Evolutionary conservation across 2,113 vertebrate genomes (phyloP).

Genomic region (Protobothrops mucrosquamatus): DNA sequence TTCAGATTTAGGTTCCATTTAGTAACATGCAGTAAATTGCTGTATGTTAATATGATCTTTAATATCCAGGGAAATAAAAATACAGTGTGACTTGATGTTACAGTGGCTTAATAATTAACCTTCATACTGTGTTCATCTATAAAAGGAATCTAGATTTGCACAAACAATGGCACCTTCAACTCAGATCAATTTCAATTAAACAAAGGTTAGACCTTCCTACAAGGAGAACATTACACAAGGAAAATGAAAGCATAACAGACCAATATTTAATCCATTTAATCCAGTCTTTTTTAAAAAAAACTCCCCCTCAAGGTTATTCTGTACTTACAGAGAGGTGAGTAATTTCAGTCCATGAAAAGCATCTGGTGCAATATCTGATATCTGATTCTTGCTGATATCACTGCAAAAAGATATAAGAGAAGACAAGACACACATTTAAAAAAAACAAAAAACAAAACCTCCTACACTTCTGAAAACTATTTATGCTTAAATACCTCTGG

Average conservation of each 20-base stretch:
- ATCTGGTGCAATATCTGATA: slow-evolving; percentile 93
- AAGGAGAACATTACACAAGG: slow-evolving; percentile 59
- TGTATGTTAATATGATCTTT: not conserved
- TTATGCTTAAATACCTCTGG: not conserved
- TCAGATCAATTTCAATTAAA: slow-evolving; percentile 63
- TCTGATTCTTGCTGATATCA: slow-evolving; percentile 99
- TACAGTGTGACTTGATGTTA: not conserved
- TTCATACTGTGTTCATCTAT: slow-evolving; percentile 50
- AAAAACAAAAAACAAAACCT: slow-evolving; percentile 3
- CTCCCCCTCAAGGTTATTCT: slow-evolving; percentile 22
- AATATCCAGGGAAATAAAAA: not conserved
- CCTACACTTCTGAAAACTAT: not conserved
- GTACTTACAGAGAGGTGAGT: slow-evolving; percentile 96
- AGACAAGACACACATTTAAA: slow-evolving; percentile 4
- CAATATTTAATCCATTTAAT: slow-evolving; percentile 36
- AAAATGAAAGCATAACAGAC: slow-evolving; percentile 58
- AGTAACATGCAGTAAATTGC: not conserved
- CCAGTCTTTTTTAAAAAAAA: slow-evolving; percentile 31
- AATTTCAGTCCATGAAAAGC: slow-evolving; percentile 95
- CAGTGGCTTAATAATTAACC: slow-evolving; percentile 49
- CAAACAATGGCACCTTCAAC: slow-evolving; percentile 51
- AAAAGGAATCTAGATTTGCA: slow-evolving; percentile 57
- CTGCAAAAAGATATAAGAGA: slow-evolving; percentile 69
- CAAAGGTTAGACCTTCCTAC: slow-evolving; percentile 68
- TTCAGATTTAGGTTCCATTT: not conserved